A percentile compares a stretch with the other conserved stretches of the same genome.
phyloP scores from a whole-genome alignment of 35 echinoderm and acorn worm genomes.

The Ophiothrix spiculata region DNA sequence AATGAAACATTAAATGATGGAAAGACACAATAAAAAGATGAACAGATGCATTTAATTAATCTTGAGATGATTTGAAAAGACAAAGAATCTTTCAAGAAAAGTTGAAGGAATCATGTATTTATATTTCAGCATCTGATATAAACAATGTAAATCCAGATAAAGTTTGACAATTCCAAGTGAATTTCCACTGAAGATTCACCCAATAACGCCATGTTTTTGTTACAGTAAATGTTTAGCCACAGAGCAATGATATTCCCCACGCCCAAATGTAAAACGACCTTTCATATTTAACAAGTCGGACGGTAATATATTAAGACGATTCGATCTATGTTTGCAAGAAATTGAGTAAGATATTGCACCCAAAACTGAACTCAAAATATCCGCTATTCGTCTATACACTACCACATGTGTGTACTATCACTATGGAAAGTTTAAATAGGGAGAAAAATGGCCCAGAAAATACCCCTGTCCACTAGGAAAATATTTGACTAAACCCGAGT shows the following conservation, averaged over 20 bases:
- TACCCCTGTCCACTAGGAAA: slow-evolving; percentile 3
- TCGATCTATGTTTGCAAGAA: slow-evolving; percentile 35
- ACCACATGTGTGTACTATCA: background rate
- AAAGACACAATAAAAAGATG: too few species aligned
- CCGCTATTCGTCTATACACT: background rate
- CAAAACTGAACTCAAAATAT: background rate
- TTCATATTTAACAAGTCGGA: slow-evolving; percentile 67
- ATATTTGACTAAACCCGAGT: slow-evolving; percentile 14
- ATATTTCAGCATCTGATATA: too few species aligned
- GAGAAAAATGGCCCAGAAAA: background rate
- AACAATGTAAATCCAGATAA: too few species aligned
- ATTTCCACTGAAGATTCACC: background rate
- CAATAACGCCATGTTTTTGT: background rate
- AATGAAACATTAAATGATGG: too few species aligned
- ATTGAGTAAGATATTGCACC: slow-evolving; percentile 32
- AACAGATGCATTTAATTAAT: too few species aligned
- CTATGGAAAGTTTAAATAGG: background rate
- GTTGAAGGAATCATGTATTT: background rate
- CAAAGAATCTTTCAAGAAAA: too few species aligned
- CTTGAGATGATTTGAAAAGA: too few species aligned
- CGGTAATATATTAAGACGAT: slow-evolving; percentile 79
- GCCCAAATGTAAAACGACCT: slow-evolving; percentile 56
- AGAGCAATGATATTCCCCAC: slow-evolving; percentile 24
- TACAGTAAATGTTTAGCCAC: slow-evolving; percentile 41
- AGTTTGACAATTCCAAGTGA: background rate